These are phyloP conservation scores for Hypercompe scribonia DNA, from an alignment of 2,888 invertebrate genomes.

Conservation along the genomic window DNA sequence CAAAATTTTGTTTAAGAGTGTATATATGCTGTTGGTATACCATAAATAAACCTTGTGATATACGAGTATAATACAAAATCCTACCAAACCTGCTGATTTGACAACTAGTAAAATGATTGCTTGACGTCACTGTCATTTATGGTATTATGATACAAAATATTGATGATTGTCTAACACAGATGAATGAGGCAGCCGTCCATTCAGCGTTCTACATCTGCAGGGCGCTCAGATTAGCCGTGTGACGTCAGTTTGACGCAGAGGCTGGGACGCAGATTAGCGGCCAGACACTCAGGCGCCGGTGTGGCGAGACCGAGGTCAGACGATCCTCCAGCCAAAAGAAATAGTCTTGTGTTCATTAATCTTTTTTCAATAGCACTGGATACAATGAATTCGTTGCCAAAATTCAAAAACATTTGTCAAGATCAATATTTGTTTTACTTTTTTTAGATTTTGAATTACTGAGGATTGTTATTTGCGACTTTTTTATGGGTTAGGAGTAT, in stretches of 20 bases:
- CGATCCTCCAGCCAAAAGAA: conserved; percentile 58
- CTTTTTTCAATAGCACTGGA: conserved; percentile 46
- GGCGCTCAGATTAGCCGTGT: conserved; percentile 10
- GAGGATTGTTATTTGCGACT: neutral
- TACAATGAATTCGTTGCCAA: conserved; percentile 45
- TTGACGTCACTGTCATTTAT: neutral
- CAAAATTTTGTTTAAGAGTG: no score
- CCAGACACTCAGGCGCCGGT: conserved; percentile 71
- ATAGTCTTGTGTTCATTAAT: conserved; percentile 47
- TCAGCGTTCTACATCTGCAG: conserved; percentile 7
- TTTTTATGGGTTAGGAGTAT: no score
- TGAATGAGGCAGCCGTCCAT: conserved; percentile 12
- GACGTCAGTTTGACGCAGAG: conserved; percentile 45
- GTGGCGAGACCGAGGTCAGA: conserved; percentile 74
- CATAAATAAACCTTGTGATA: no score
- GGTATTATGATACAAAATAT: neutral
- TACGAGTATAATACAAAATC: no score
- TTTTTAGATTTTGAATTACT: neutral
- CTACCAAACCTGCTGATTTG: no score
- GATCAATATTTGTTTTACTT: neutral
- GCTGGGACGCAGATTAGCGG: conserved; percentile 33
- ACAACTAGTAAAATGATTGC: no score
- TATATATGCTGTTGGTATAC: no score
- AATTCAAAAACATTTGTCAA: conserved; percentile 1
- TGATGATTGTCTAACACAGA: neutral